These are phyloP conservation scores for Megaceryle maxima DNA, from an alignment of 2,113 vertebrate genomes.

Conservation along the genomic window DNA sequence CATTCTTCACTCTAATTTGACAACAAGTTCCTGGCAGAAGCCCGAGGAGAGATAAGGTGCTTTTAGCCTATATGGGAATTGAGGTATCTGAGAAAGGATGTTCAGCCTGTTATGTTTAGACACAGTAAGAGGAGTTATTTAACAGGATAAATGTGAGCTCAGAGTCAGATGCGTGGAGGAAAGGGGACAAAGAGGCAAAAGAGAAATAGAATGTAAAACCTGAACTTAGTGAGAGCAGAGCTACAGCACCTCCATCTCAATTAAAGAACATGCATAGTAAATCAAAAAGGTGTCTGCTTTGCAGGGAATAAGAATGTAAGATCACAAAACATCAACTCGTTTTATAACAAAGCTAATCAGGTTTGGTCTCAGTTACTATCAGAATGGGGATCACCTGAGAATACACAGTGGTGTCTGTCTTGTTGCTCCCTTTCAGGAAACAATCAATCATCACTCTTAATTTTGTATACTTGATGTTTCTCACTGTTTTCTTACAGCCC, in stretches of 20 bases:
- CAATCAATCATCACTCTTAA: background rate
- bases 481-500: background rate
- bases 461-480: background rate
- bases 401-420: background rate
- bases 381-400: constrained; percentile 6
- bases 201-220: constrained; percentile 3
- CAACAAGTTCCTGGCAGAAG: constrained; percentile 9
- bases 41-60: background rate
- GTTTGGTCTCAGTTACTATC: background rate
- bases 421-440: background rate
- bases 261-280: constrained; percentile 15
- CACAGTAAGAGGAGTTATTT: background rate
- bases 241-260: constrained; percentile 35
- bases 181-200: background rate
- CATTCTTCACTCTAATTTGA: constrained; percentile 42
- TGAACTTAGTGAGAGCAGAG: background rate
- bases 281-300: constrained; percentile 33
- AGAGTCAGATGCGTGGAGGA: rapidly evolving
- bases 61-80: background rate
- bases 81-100: constrained; percentile 9
- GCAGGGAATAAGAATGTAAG: constrained; percentile 2
- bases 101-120: background rate
- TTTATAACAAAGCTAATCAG: background rate
- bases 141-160: background rate
- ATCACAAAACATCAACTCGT: background rate